These are phyloP conservation scores for Ia io DNA, from an alignment of 2,113 vertebrate genomes.

Conservation along the genomic window DNA sequence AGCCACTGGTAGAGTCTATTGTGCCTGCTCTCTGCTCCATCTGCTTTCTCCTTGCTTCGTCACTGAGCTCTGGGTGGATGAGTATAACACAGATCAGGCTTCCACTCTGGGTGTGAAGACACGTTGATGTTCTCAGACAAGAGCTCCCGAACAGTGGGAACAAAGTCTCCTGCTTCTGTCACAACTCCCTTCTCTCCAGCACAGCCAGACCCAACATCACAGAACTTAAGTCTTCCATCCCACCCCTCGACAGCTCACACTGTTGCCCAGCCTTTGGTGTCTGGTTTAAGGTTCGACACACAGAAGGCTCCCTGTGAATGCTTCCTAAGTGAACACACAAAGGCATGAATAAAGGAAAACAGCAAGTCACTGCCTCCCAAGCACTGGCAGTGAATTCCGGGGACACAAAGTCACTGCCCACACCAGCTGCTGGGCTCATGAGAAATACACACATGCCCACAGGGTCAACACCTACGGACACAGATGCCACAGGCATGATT, in stretches of 20 bases:
- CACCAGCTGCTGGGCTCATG: not conserved
- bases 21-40: not conserved
- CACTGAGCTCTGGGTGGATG: not conserved
- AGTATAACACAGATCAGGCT: not conserved
- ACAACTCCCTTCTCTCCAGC: not conserved
- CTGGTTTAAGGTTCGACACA: not conserved
- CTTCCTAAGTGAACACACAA: not conserved
- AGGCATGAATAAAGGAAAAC: not conserved
- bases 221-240: not conserved
- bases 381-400: not conserved
- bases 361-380: not conserved
- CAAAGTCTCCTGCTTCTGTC: not conserved
- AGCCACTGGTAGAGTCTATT: not conserved
- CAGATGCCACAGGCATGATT: not conserved
- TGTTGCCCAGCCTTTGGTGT: not conserved
- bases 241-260: not conserved
- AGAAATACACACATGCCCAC: not conserved
- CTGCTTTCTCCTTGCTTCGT: not conserved
- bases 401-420: not conserved
- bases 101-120: not conserved
- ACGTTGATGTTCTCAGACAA: not conserved
- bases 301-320: not conserved
- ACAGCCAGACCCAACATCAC: not conserved
- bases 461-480: not conserved
- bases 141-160: not conserved